These are phyloP conservation scores for Melanotaenia trifasciata DNA, from an alignment of 2,797 vertebrate genomes.

Conservation along the genomic window DNA sequence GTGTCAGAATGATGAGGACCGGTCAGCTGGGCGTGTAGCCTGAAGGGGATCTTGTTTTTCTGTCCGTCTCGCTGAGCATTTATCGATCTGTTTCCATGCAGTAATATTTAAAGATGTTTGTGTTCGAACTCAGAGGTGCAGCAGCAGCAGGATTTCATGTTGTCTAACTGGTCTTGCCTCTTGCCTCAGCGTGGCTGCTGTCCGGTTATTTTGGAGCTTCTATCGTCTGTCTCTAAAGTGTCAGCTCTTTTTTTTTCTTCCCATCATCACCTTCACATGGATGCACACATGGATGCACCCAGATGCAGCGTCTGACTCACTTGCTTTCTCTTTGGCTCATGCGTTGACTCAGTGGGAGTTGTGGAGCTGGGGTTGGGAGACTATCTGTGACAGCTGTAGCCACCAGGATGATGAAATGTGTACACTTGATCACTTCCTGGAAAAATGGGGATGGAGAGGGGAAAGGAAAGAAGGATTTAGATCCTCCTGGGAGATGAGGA, in stretches of 20 bases:
- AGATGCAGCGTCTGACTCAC: constrained; percentile 32
- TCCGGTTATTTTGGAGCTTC: constrained; percentile 11
- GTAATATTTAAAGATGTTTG: constrained; percentile 16
- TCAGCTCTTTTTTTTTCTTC: neutral
- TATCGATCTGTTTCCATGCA: constrained; percentile 6
- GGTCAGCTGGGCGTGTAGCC: constrained; percentile 35
- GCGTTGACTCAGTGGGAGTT: constrained; percentile 45
- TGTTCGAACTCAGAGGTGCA: neutral
- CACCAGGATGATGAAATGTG: constrained; percentile 49
- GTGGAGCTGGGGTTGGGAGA: constrained; percentile 36
- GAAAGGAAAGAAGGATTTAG: neutral
- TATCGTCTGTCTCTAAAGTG: constrained; percentile 2
- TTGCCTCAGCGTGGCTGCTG: constrained; percentile 6
- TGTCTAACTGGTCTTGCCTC: constrained; percentile 4
- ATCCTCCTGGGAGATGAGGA: constrained; percentile 4
- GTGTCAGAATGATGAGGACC: constrained; percentile 44
- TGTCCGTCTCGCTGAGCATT: neutral
- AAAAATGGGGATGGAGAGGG: constrained; percentile 17
- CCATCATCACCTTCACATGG: constrained; percentile 16
- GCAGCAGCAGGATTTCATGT: neutral
- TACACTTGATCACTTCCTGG: constrained; percentile 59
- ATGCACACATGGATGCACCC: constrained; percentile 37
- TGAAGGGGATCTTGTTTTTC: constrained; percentile 5
- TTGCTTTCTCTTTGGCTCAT: constrained; percentile 2
- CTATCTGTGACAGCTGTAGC: constrained; percentile 21